Evolutionary conservation across 1,140 invertebrate genomes (phyloP).

Genomic region (Lineus longissimus): DNA sequence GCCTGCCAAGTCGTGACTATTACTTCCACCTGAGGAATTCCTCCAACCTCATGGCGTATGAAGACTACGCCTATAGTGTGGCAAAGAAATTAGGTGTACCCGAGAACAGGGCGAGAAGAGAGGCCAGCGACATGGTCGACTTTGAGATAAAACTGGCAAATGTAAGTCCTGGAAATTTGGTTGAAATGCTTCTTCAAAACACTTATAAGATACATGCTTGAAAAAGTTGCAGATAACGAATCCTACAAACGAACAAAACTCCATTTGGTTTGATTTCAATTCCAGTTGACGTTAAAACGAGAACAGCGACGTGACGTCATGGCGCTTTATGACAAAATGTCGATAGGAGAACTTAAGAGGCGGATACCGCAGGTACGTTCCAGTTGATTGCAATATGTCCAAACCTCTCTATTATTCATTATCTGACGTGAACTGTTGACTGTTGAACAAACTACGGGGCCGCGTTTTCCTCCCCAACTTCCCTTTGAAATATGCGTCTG

Average conservation of each 20-base stretch:
- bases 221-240: background rate
- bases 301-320: constrained; percentile 10
- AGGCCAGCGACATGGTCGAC: constrained; percentile 19
- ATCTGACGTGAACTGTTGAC: too few relatives aligned
- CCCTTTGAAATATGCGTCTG: too few relatives aligned
- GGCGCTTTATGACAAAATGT: constrained; percentile 14
- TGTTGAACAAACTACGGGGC: too few relatives aligned
- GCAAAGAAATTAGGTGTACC: constrained; percentile 19
- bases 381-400: too few relatives aligned
- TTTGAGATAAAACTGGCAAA: constrained; percentile 25
- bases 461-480: too few relatives aligned
- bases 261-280: background rate
- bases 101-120: constrained; percentile 1
- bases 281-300: constrained; percentile 10
- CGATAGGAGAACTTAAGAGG: constrained; percentile 4
- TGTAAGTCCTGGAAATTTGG: background rate
- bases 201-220: background rate
- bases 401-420: too few relatives aligned
- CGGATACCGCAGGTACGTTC: too few relatives aligned
- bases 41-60: constrained; percentile 9
- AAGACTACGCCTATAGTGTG: constrained; percentile 11
- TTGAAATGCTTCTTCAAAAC: background rate
- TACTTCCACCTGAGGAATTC: constrained; percentile 13
- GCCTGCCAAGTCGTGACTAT: constrained; percentile 25
- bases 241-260: background rate